Base-by-base conservation (phyloP, 2,888 invertebrate genomes). In the Gastracanthus pulcherrimus region DNA sequence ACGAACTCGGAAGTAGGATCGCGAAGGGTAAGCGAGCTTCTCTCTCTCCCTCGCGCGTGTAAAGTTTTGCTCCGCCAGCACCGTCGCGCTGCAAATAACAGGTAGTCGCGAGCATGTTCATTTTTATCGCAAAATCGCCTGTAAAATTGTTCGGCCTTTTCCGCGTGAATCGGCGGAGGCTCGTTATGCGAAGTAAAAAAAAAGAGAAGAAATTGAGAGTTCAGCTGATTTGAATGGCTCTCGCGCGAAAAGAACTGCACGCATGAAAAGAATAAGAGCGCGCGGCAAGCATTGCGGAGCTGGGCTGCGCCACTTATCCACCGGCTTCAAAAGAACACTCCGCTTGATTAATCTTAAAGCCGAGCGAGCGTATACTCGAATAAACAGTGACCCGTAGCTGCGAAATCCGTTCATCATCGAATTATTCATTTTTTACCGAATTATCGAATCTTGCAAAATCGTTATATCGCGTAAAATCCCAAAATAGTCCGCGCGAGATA, bases 261-360 rank as follows among this genome's bases (percentile, higher is more conserved):
- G 76, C 69, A 76, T 76, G 70, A 70, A 77, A 77, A 70, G 69
- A 70, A 77, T 34, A 70, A 60, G 31, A 23, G 31, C 51, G 51
- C 66, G 70, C 26, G 7, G 38, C 29, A n/a, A n/a, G n/a, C n/a
- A n/a, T n/a, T n/a, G n/a, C 31, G 9, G 34, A 16, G 51, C 45
- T 36, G n/a, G 36, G 4, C 16, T 13, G 45, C 26, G 55, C 29
- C 75, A 66, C 64, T 66, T 75, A 23, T 36, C 45, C 7, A 9
- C 31, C 29, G 16, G 55, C 72, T 85, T 86, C 83, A 84, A 86
- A 87, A 84, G 86, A 85, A 83, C 87, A 87, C 87, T 87, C 82
- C 74, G 13, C 78, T 64, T 84, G 86, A 87, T 87, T 87, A 86
- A 85, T 85, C 85, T 87, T 87, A 85, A 86, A 86, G 85, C 83